phyloP scores from a whole-genome alignment of 2,113 vertebrate species.

The Catharus fuscescens region DNA sequence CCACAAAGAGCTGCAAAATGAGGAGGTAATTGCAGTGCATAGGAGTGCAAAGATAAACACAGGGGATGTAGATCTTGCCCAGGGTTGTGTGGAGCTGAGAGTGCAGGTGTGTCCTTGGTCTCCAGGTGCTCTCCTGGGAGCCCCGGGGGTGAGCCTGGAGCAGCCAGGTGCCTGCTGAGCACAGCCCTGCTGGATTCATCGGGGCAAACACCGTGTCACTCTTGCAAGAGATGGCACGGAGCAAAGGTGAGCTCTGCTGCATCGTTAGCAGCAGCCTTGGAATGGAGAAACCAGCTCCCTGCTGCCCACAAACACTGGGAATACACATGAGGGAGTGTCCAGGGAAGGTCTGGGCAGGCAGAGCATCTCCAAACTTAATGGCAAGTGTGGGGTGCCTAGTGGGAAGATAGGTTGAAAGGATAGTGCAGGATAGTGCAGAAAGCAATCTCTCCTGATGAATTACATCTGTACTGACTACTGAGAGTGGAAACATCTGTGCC shows the following conservation, averaged over 20 bases:
- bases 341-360: background rate
- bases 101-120: background rate
- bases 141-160: background rate
- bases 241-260: background rate
- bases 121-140: background rate
- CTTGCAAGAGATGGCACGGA: background rate
- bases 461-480: too few species aligned
- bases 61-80: background rate
- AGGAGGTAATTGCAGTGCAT: slow-evolving; percentile 44
- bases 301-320: background rate
- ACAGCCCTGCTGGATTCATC: background rate
- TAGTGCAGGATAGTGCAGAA: too few species aligned
- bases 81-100: background rate
- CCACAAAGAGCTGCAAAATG: slow-evolving; percentile 38
- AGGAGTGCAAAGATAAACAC: background rate
- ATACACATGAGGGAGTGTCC: fast-evolving
- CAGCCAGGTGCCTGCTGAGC: background rate
- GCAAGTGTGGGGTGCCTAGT: background rate
- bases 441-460: too few species aligned
- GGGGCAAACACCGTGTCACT: background rate
- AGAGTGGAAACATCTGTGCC: too few species aligned
- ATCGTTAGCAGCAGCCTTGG: background rate
- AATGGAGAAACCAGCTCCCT: background rate
- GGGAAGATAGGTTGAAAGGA: too few species aligned
- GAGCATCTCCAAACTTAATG: background rate